Percentiles rank a stretch among this genome's conserved stretches.
phyloP scores from a whole-genome alignment of 2,113 vertebrate species.

The Syngnathus floridae region DNA sequence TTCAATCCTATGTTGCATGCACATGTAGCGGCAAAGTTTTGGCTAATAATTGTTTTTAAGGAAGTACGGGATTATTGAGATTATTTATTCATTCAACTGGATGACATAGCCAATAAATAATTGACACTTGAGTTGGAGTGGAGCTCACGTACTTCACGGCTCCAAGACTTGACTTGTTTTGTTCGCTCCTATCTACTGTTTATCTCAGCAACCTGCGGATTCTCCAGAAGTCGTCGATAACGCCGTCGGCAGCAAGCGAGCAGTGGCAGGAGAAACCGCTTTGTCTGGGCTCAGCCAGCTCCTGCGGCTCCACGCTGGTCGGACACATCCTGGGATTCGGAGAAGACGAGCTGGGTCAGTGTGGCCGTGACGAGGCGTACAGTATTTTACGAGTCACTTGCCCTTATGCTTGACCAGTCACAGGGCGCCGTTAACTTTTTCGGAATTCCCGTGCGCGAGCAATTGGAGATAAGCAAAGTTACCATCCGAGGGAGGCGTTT shows the following conservation, averaged over 20 bases:
- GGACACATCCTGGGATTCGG: constrained; percentile 94
- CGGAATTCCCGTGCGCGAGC: neutral
- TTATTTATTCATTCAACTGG: neutral
- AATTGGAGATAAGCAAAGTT: neutral
- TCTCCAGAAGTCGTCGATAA: constrained; percentile 80
- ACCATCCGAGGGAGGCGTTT: neutral
- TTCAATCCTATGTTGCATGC: too few relatives aligned
- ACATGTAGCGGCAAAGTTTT: too few relatives aligned
- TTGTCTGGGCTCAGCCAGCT: constrained; percentile 81
- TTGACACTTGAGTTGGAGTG: too few relatives aligned
- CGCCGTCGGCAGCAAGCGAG: constrained; percentile 69
- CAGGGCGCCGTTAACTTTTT: neutral
- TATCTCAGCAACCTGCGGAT: constrained; percentile 86
- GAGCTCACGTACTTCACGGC: neutral
- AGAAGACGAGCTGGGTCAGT: constrained; percentile 93
- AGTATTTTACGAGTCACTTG: neutral
- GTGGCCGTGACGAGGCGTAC: neutral
- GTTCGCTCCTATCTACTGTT: neutral
- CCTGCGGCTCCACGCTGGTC: constrained; percentile 82
- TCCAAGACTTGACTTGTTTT: neutral
- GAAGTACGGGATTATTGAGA: too few relatives aligned
- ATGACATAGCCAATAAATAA: too few relatives aligned
- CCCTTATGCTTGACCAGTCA: neutral
- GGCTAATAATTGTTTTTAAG: too few relatives aligned
- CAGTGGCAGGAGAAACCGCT: constrained; percentile 93